These are phyloP conservation scores for Habroteleia sp. DNA, from an alignment of 2,888 invertebrate genomes.

Conservation along the genomic window DNA sequence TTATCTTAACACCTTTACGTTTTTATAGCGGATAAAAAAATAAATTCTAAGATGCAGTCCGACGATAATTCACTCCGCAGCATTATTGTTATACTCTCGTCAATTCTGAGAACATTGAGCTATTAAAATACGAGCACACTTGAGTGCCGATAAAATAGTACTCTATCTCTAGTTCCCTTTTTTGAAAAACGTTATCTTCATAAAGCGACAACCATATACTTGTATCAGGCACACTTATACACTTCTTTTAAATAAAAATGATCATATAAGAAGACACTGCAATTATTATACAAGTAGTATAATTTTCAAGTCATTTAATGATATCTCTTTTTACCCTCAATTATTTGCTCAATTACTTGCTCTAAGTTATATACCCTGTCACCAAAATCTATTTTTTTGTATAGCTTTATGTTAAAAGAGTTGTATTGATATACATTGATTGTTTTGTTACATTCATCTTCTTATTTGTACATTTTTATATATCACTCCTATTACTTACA, in stretches of 20 bases:
- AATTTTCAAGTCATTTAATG: constrained; percentile 1
- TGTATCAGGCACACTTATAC: constrained; percentile 46
- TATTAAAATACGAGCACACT: constrained; percentile 61
- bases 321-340: constrained; percentile 12
- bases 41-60: constrained; percentile 59
- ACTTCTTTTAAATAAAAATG: constrained; percentile 54
- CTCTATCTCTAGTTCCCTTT: constrained; percentile 30
- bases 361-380: constrained; percentile 48
- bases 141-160: constrained; percentile 55
- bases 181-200: constrained; percentile 27
- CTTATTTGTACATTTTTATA: constrained; percentile 61
- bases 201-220: constrained; percentile 14
- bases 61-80: constrained; percentile 40
- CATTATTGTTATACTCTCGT: constrained; percentile 36
- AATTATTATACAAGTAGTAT: not conserved
- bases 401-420: constrained; percentile 18
- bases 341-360: not conserved
- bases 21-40: constrained; percentile 51
- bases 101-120: constrained; percentile 56
- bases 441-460: constrained; percentile 42
- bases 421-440: constrained; percentile 47
- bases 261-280: constrained; percentile 58
- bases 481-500: constrained; percentile 22
- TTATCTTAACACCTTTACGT: constrained; percentile 12
- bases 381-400: constrained; percentile 22